Base-by-base conservation (phyloP, 2,797 vertebrate species). In the Esox masquinongy region DNA sequence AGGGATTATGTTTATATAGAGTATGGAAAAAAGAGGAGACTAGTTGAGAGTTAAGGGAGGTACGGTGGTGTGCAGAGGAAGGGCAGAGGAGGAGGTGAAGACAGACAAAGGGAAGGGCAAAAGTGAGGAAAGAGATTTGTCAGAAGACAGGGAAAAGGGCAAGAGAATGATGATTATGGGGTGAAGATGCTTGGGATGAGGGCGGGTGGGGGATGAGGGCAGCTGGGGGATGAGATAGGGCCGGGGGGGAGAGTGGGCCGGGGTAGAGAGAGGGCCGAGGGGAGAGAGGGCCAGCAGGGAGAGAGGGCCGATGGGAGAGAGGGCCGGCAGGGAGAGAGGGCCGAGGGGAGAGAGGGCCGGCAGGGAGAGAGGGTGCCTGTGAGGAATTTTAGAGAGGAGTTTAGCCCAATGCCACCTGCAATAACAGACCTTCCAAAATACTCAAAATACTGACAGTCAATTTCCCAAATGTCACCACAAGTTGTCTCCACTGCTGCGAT, bases 1-100 rank as follows among this genome's bases (percentile, higher is more conserved):
- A 67, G 74, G 63, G 77, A 74, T 86, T 83, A 83, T 24, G 67
- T 53, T 67, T 84, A 31, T 80, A 79, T 77, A 75, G 22, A 64
- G 68, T 31, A 74, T 12, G 68, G 39, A 70, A 51, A 36, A 12
- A 34, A 11, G 74, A 24, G 14, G 24, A 5, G 22, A 63, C 36
- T 39, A 7, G 36, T 3, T 3, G 81, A 72, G 75, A 82, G 75
- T 26, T 11, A 0, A 19, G 73, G 56, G 75, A 69, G 74, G 34
- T 34, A 70, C 3, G 56, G 79, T 80, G 64, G 49, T 74, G 31
- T 16, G 15, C 36, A 29, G 70, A 61, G 68, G 73, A 36, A 74
- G 17, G 64, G 15, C 24, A 24, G 51, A 67, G 63, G 43, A n/a
- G 34, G 36, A 26, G 51, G n/a, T 47, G 11, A 43, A n/a, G 69